Evolutionary conservation across 2,888 invertebrate species (phyloP), one percentile per base, ranked within the genome.

Genomic region (Augiades crinisus): DNA sequence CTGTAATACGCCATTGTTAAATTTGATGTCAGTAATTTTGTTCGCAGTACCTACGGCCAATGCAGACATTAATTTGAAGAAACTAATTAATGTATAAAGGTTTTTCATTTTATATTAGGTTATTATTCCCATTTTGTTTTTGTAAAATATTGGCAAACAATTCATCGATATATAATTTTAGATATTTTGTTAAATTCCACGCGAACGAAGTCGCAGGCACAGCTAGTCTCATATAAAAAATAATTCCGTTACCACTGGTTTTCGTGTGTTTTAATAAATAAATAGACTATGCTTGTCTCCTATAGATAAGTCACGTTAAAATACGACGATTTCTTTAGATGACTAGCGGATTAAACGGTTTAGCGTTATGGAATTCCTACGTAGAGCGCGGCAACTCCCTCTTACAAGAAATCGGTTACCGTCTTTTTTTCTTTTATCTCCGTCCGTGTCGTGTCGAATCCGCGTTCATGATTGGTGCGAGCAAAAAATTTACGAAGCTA

Each of bases 401-500:
- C 43, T 14, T 40, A 52, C 54, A 52, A 56, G 41, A 56, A 54
- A 51, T 45, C 44, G 34, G 33, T 51, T 47, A 40, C 36, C 21
- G 7, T 17, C 22, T 13, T 57, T 52, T 54, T 57, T 52, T 51
- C 52, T 57, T 52, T 51, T 55, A 56, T 54, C 59, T 56, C 36
- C 47, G 55, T 60, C 56, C n/a, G n/a, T 57, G 58, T 59, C 55
- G 54, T 61, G 46, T 36, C 36, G 47, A 55, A 65, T 40, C 22
- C 24, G 10, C 30, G 40, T 33, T 55, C 51, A 55, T 33, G 44
- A 55, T 54, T 53, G 50, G 53, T 52, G 34, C 37, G 53, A 64
- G 64, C 68, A 81, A 82, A 83, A 82, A 85, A 81, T 62, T 55
- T 59, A 24, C 3, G 12, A 30, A 33, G 13, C 21, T 8, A 69